Base-by-base conservation (phyloP, 2,113 vertebrate species). In the Vicugna pacos region DNA sequence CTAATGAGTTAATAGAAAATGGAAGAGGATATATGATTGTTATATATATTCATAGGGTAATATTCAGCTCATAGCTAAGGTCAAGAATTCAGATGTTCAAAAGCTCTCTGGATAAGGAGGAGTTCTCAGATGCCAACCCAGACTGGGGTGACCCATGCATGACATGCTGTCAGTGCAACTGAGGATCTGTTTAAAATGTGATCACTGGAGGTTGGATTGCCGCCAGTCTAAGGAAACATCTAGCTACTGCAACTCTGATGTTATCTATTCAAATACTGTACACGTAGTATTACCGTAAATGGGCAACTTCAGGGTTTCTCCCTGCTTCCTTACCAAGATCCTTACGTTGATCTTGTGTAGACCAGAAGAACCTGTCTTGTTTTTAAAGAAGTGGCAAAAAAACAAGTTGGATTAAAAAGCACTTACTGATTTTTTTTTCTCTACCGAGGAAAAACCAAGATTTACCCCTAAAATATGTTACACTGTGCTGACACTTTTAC, bases 41-140 rank as follows among this genome's bases (percentile, higher is more conserved):
- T 98, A 56, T 96, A 32, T 65, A 50, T 89, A 95, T 48, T 95
- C 54, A 93, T 75, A 97, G 81, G 72, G n/a, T 98, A 97, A 97
- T 38, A 54, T 46, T 98, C 58, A 83, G 89, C 64, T 96, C 73
- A 28, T 96, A 73, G 80, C 70, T 95, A 52, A 87, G 90, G 9
- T 52, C 92, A 56, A 91, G 24, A 97, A 96, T 80, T 92, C 60
- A 96, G 97, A 88, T 28, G n/a, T 80, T 64, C 11, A 88, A 92
- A 98, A 77, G 11, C 24, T 96, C 32, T 95, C 64, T 60, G 80
- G 64, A 70, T 90, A 90, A 75, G 28, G 90, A 72, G 30, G 94
- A 97, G 91, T 96, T 98, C 96, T 98, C 96, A 93, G 91, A 94
- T 98, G 97, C 98, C 98, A 98, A 64, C 87, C 95, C 87, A 86